Evolutionary conservation across 1,140 invertebrate species (phyloP), one percentile per base, ranked within the genome.

Genomic region (Lysiphlebus fabarum): DNA sequence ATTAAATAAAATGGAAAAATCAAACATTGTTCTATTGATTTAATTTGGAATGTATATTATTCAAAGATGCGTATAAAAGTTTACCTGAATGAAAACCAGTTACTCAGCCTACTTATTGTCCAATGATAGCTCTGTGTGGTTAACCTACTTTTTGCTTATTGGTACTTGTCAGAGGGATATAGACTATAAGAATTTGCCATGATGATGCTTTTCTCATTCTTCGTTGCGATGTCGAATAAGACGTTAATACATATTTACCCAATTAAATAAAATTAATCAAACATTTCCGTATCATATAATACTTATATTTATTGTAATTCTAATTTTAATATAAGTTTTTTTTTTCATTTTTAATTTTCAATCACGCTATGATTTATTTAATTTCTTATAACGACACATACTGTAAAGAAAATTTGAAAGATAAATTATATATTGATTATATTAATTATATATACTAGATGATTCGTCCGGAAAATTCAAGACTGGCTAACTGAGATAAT

Each of bases 91-190:
- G 17, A 26, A 26, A 26, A 26, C 2, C 17, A 26, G 17, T 26
- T 26, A 26, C 17, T 62, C 47, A 53, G 45, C 65, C 65, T 65
- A 48, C 65, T 73, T 72, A 50, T 26, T 38, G 50, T 38, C 74
- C 71, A 75, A 76, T 76, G 43, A 17, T n/a, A 12, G 44, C 5
- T 37, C 7, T 11, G 10, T 36, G 48, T 60, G 51, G 40, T 61
- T 38, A 70, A 53, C 67, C 68, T 56, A 74, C 71, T 74, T 73
- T 7, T n/a, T 50, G 5, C 44, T 38, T 47, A 74, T 72, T 75
- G 68, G 73, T 48, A 44, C 42, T 51, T 34, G 56, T 63, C 65
- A 50, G 67, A 70, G 66, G 70, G 63, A 55, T 59, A 60, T 57
- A 38, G 47, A 38, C 65, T 76, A 75, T 76, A 76, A 73, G 63